Evolutionary conservation across 2,797 vertebrate genomes (phyloP), one percentile per base, ranked within the genome.

Genomic region (Cetoscarus ocellatus): DNA sequence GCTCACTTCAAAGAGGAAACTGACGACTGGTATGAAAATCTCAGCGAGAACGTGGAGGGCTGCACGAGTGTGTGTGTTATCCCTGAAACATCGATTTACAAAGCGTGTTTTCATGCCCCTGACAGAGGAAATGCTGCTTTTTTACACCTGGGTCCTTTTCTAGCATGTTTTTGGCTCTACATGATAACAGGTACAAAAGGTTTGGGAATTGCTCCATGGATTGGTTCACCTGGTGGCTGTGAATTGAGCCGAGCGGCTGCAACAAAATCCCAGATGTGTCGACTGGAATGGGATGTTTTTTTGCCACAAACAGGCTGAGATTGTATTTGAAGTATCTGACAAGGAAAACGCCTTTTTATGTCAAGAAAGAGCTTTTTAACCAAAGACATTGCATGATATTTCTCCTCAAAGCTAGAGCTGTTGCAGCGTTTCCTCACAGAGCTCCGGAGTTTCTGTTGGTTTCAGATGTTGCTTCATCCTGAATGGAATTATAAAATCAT

Each of bases 1-100:
- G 54, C 78, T 62, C 15, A 80, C 88, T 85, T 92, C 90, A 91
- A 92, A 92, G 86, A 54, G 40, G 82, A 88, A 88, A 90, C 83
- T 80, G 77, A 82, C 66, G 65, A 51, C 63, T 52, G 70, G 39
- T 51, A 70, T 75, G 75, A 34, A 73, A 76, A 80, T 86, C n/a
- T 58, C 15, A 54, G 43, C 56, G 70, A 66, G 61, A 77, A 61
- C 13, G 47, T 3, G 15, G 34, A 13, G 45, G 60, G 51, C 11
- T 66, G 68, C 61, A 57, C 18, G 57, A 60, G 49, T 43, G 18
- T 51, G 36, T 70, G 64, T 27, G 65, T 58, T 34, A 34, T 27
- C 52, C 19, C 7, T 5, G 34, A 38, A 56, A 61, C 50, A 61
- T 54, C 0, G 34, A 54, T 61, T 80, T 54, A 54, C 38, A 27